Percentiles rank a stretch among this genome's conserved stretches.
Evolutionary conservation across 2,113 vertebrate species (phyloP).

Genomic region (Peromyscus polionotus): DNA sequence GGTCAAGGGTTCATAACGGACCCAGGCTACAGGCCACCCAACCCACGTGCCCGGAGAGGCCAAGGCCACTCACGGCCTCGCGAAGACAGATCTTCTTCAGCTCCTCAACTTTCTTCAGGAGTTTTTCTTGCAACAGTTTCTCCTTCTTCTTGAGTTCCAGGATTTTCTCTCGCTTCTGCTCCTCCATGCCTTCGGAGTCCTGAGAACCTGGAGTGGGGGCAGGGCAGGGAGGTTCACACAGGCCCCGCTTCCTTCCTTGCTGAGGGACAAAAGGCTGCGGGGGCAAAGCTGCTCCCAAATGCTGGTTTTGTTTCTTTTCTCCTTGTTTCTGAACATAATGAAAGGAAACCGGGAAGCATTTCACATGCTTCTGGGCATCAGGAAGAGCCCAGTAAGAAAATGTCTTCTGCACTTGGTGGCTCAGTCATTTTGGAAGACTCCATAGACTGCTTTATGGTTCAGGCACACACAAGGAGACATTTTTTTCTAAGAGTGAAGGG

Average conservation of each 20-base stretch:
- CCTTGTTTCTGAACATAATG: conserved; percentile 77
- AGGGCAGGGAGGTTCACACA: conserved; percentile 8
- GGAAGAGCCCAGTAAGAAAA: conserved; percentile 47
- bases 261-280: conserved; percentile 29
- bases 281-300: conserved; percentile 37
- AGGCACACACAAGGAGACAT: background rate
- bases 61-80: conserved; percentile 94
- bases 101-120: conserved; percentile 94
- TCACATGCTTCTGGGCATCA: conserved; percentile 68
- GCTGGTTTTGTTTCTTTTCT: conserved; percentile 62
- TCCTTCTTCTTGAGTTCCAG: conserved; percentile 95
- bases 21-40: background rate
- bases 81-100: conserved; percentile 96
- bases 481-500: background rate
- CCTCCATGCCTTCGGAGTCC: conserved; percentile 95
- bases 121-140: conserved; percentile 92
- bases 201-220: conserved; percentile 90
- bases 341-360: conserved; percentile 72
- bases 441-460: conserved; percentile 43
- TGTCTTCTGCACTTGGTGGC: background rate
- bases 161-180: conserved; percentile 97
- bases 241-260: conserved; percentile 56
- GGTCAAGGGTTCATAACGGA: background rate
- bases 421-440: conserved; percentile 15
- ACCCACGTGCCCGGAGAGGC: fast-evolving